Base-by-base conservation (phyloP, 1,140 invertebrate species). In the Bombus pascuorum region DNA sequence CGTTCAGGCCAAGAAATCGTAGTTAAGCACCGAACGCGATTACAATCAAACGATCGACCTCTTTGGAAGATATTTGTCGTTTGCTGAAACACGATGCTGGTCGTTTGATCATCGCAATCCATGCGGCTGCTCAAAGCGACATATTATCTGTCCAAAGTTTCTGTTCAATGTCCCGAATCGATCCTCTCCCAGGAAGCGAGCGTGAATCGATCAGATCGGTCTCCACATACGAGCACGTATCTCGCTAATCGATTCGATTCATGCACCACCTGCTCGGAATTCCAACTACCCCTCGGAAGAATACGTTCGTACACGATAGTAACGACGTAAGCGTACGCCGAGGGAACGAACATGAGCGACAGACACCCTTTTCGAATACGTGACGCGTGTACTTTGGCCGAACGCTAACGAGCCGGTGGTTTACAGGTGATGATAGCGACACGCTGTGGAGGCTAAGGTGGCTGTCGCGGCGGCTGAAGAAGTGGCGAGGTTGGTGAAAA, bases 361-460 rank as follows among this genome's bases (percentile, higher is more conserved):
- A n/a, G 57, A 65, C 71, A 18, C 22, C 3, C 3, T n/a, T 13
- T 59, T 22, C 65, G 42, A 53, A 53, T 25, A 42, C 68, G 42
- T 25, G 18, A 44, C 39, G 15, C 44, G 34, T 57, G 72, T 25
- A 59, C 8, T 9, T 18, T 15, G 10, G 6, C 3, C 37, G 18
- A 32, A 18, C 53, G 47, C 3, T 76, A 39, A 76, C 74, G 22
- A 59, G 15, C 3, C 34, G 44, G 2, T 32, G 28, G 8, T 15
- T 93, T 93, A n/a, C 91, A 95, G 94, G 93, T 94, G 92, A 94
- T 94, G 94, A 91, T 92, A 87, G 88, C 91, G 90, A 87, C 86
- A 92, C 87, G 87, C 78, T 91, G 90, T 71, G 89, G 91, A 53
- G 91, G 91, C 84, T 93, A 91, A 89, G 89, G 89, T 91, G 86